A percentile compares a stretch with the other conserved stretches of the same genome.
Conservation (phyloP, 2,797 vertebrate species). For the Astyanax mexicanus region DNA sequence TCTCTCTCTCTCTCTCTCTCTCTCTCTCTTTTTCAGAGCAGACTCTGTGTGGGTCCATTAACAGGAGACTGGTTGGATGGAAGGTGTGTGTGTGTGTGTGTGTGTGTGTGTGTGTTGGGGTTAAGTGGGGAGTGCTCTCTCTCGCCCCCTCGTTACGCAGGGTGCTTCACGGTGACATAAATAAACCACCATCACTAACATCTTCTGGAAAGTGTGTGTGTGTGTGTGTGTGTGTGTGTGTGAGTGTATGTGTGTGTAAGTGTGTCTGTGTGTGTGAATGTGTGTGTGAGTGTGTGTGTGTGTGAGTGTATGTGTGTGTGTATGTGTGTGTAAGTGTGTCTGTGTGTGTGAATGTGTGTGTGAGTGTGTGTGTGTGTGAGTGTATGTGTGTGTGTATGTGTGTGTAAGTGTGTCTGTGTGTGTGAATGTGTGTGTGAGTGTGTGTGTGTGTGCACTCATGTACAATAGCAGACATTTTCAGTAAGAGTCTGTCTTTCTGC, state of each 20-base stretch:
- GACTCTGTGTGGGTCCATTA: too few species aligned
- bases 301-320: not conserved
- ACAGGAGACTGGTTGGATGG: not conserved
- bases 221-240: not conserved
- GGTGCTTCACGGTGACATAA: not conserved
- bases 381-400: not conserved
- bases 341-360: constrained; percentile 5
- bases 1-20: not conserved
- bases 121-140: not conserved
- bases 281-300: not conserved
- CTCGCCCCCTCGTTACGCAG: not conserved
- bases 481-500: not conserved
- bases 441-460: not conserved
- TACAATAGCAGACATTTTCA: too few species aligned
- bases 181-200: too few species aligned
- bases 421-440: not conserved
- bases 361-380: not conserved
- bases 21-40: not conserved
- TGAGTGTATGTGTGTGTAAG: not conserved
- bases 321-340: not conserved
- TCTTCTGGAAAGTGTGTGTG: not conserved
- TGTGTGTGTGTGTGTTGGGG: not conserved
- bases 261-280: constrained; percentile 4
- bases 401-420: not conserved
- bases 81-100: too few species aligned